Base-by-base conservation (phyloP, 2,888 invertebrate species). In the Sminthurinus aureus region DNA sequence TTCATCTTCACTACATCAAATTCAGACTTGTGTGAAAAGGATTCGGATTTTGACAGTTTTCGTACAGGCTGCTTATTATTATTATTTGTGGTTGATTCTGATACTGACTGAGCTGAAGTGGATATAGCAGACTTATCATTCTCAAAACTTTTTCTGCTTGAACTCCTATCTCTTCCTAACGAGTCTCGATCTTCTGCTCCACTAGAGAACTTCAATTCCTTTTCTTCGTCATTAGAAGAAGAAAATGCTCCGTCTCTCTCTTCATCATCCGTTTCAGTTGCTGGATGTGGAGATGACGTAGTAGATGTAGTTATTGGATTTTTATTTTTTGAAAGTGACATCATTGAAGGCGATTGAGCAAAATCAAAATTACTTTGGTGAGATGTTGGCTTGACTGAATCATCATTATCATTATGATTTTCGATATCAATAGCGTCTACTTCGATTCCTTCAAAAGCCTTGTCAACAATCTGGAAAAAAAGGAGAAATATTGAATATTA, bases 21-120 rank as follows among this genome's bases (percentile, higher is more conserved):
- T 79, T 88, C 88, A 18, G 87, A 87, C 20, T 87, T 86, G 81
- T 87, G 87, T 0, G 87, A 87, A 78, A 88, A 88, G 4, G 87
- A 88, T 79, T 88, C 88, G 66, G 88, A 88, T 83, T 88, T 88
- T 38, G 87, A 85, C 20, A 88, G 24, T 66, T 87, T 88, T 81
- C 86, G 83, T n/a, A 67, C n/a, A 20, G 84, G 82, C 15, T 74
- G 67, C 11, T 38, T 6, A 24, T 51, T 52, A 6, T 52, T 51
- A n/a, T 3, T 58, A n/a, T 13, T 24, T 12, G 26, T n/a, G 22
- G 18, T 69, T 2, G 51, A 22, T 64, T 38, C 24, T 8, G 77
- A 51, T 69, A 20, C 3, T n/a, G 20, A 12, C 20, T 15, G 11
- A 11, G 24, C 22, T 69, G 69, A 69, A 15, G 66, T 66, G 12